These are phyloP conservation scores for Tringa solitaria DNA, from an alignment of 2,113 vertebrate species.

Conservation along the genomic window DNA sequence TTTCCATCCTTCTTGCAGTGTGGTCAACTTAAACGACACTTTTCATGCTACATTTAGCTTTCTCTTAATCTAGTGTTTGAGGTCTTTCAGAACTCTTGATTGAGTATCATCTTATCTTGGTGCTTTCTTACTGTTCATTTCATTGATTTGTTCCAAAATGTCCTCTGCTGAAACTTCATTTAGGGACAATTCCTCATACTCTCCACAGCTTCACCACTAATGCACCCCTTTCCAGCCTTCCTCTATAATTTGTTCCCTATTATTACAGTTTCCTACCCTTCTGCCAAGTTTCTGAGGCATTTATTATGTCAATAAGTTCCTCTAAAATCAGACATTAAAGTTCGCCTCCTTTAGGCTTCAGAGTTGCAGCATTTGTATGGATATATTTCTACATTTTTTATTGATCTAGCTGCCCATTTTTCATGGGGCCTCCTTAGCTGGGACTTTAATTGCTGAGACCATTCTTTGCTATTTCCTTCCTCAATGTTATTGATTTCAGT, in stretches of 20 bases:
- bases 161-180: slow-evolving; percentile 64
- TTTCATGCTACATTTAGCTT: slow-evolving; percentile 60
- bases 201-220: slow-evolving; percentile 40
- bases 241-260: slow-evolving; percentile 41
- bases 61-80: slow-evolving; percentile 51
- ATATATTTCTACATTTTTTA: slow-evolving; percentile 49
- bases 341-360: slow-evolving; percentile 30
- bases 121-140: slow-evolving; percentile 42
- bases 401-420: slow-evolving; percentile 40
- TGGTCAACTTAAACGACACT: slow-evolving; percentile 42
- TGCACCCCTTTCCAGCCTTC: slow-evolving; percentile 33
- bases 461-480: slow-evolving; percentile 55
- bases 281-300: slow-evolving; percentile 59
- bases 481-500: slow-evolving; percentile 19
- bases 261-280: slow-evolving; percentile 28
- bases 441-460: slow-evolving; percentile 43
- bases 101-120: slow-evolving; percentile 47
- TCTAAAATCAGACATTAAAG: slow-evolving; percentile 14
- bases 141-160: slow-evolving; percentile 57
- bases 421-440: slow-evolving; percentile 25
- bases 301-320: slow-evolving; percentile 55
- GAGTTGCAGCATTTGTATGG: slow-evolving; percentile 7
- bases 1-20: slow-evolving; percentile 26
- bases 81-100: slow-evolving; percentile 50
- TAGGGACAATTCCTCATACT: slow-evolving; percentile 58